Conservation (phyloP, 1,140 invertebrate genomes). For the Harlomillsia oculata region DNA sequence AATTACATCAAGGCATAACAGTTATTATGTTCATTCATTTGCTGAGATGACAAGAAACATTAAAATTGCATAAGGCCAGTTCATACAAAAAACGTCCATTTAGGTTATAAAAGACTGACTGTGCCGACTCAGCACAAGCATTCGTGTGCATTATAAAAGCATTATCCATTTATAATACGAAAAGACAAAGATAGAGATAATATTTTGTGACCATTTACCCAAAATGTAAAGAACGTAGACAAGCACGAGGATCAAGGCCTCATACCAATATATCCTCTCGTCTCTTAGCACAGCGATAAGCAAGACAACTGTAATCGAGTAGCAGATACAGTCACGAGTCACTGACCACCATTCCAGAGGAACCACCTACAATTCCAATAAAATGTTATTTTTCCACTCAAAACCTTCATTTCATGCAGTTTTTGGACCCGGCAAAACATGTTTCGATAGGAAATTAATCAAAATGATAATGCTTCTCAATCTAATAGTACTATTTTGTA, state of each 20-base stretch:
- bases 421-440: no score
- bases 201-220: constrained; percentile 16
- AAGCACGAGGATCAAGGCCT: constrained; percentile 56
- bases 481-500: neutral
- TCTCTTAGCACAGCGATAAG: constrained; percentile 63
- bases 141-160: no score
- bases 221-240: constrained; percentile 41
- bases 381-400: no score
- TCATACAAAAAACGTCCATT: no score
- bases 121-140: no score
- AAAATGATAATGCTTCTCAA: neutral
- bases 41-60: no score
- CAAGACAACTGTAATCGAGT: constrained; percentile 62
- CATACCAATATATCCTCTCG: constrained; percentile 65
- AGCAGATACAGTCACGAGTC: constrained; percentile 71
- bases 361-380: constrained; percentile 72
- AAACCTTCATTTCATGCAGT: no score
- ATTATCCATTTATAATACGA: neutral
- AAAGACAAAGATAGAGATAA: neutral
- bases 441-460: neutral
- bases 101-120: no score
- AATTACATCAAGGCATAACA: no score
- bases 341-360: constrained; percentile 72
- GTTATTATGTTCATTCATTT: no score
- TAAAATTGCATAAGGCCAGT: no score